Conservation (phyloP, 2,113 vertebrate species). For the Murina feae region DNA sequence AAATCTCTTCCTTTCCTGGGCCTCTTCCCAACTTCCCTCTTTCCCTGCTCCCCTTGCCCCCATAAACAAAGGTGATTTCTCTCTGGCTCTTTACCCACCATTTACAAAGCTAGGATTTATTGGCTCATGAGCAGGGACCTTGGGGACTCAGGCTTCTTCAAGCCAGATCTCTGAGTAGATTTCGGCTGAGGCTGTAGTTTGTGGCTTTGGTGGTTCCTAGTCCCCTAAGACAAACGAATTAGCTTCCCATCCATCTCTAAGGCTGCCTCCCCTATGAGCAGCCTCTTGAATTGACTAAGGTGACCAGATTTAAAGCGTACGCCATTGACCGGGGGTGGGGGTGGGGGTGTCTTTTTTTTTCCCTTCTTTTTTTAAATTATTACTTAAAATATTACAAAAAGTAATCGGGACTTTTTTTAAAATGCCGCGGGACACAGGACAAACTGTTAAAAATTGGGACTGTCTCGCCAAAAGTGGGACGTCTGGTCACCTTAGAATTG, state of each 20-base stretch:
- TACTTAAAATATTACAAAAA: too few relatives aligned
- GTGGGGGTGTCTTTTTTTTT: too few relatives aligned
- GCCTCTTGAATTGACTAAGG: neutral
- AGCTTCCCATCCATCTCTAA: neutral
- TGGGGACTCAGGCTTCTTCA: neutral
- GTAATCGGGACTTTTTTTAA: too few relatives aligned
- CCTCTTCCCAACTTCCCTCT: neutral
- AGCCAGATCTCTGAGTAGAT: neutral
- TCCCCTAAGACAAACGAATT: neutral
- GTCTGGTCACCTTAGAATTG: too few relatives aligned
- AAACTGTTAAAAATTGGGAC: too few relatives aligned
- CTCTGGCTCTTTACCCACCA: conserved; percentile 6
- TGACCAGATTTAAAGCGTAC: too few relatives aligned
- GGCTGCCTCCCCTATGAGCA: neutral
- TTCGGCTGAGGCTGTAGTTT: neutral
- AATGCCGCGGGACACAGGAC: too few relatives aligned
- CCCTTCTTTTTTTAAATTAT: too few relatives aligned
- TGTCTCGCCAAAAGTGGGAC: too few relatives aligned
- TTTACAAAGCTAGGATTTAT: conserved; percentile 35
- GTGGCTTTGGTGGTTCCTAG: neutral
- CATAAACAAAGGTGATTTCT: neutral
- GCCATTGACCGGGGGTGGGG: too few relatives aligned
- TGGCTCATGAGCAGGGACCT: neutral
- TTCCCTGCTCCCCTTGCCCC: neutral
- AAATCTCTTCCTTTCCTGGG: neutral